phyloP scores from a whole-genome alignment of 2,113 vertebrate genomes.

The Pangasianodon gigas region DNA sequence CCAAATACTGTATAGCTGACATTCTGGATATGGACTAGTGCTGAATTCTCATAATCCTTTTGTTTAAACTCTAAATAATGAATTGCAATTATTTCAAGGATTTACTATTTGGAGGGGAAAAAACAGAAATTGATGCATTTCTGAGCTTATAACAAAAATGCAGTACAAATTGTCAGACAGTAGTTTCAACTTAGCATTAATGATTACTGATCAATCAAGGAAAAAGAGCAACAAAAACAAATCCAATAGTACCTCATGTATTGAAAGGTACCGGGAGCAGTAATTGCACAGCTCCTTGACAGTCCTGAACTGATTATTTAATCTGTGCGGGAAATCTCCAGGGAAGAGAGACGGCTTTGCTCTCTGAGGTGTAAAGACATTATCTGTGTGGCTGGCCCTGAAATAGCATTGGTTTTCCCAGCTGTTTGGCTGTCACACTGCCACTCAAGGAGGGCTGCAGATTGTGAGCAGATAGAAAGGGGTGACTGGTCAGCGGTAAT shows the following conservation, averaged over 20 bases:
- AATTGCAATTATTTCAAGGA: neutral
- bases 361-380: conserved; percentile 79
- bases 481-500: conserved; percentile 70
- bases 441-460: conserved; percentile 66
- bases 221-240: conserved; percentile 34
- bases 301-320: conserved; percentile 69
- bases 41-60: conserved; percentile 24
- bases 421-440: conserved; percentile 51
- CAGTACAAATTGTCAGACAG: conserved; percentile 12
- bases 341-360: conserved; percentile 72
- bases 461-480: conserved; percentile 64
- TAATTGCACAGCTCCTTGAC: conserved; percentile 59
- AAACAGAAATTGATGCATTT: neutral
- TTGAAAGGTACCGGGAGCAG: conserved; percentile 28
- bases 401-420: conserved; percentile 69
- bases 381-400: conserved; percentile 74
- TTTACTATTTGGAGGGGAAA: neutral
- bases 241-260: conserved; percentile 56
- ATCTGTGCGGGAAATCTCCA: conserved; percentile 71
- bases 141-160: neutral
- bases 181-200: conserved; percentile 27
- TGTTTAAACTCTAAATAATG: neutral
- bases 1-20: neutral
- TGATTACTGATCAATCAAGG: conserved; percentile 31
- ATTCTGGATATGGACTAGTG: neutral